These are phyloP conservation scores for Peribatodes rhomboidaria DNA, from an alignment of 2,888 invertebrate genomes.

Conservation along the genomic window DNA sequence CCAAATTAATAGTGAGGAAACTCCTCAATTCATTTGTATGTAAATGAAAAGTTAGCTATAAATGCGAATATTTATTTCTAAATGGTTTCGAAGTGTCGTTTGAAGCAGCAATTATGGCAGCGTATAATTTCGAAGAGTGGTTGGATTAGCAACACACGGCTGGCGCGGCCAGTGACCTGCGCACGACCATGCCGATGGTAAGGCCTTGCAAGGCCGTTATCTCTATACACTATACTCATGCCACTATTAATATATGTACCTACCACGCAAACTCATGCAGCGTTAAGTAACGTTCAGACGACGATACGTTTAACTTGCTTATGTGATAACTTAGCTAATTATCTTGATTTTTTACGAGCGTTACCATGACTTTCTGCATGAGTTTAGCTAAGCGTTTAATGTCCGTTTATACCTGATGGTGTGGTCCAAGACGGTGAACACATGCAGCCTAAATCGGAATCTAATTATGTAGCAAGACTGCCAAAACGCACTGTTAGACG, in stretches of 20 bases:
- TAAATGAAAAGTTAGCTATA: not conserved
- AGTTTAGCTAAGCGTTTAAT: too few species aligned
- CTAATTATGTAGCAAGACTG: too few species aligned
- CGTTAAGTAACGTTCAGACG: slow-evolving; percentile 12
- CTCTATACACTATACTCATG: slow-evolving; percentile 47
- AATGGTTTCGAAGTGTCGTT: slow-evolving; percentile 13
- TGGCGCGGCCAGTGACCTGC: slow-evolving; percentile 60
- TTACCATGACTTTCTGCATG: too few species aligned
- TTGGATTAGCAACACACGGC: slow-evolving; percentile 34
- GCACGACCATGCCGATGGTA: slow-evolving; percentile 63
- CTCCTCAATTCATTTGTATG: slow-evolving; percentile 6
- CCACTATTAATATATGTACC: slow-evolving; percentile 49
- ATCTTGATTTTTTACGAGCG: not conserved
- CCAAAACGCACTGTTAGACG: too few species aligned
- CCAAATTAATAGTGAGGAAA: slow-evolving; percentile 15
- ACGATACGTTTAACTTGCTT: not conserved
- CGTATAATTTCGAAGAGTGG: slow-evolving; percentile 38
- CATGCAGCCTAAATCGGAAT: too few species aligned
- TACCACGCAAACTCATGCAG: slow-evolving; percentile 50
- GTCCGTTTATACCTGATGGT: too few species aligned
- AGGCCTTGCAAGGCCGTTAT: slow-evolving; percentile 83
- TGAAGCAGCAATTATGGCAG: slow-evolving; percentile 22
- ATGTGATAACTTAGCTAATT: not conserved
- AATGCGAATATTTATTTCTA: not conserved
- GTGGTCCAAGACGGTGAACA: too few species aligned